Conservation (phyloP, 2,888 invertebrate genomes). For the Diogma glabrata region DNA sequence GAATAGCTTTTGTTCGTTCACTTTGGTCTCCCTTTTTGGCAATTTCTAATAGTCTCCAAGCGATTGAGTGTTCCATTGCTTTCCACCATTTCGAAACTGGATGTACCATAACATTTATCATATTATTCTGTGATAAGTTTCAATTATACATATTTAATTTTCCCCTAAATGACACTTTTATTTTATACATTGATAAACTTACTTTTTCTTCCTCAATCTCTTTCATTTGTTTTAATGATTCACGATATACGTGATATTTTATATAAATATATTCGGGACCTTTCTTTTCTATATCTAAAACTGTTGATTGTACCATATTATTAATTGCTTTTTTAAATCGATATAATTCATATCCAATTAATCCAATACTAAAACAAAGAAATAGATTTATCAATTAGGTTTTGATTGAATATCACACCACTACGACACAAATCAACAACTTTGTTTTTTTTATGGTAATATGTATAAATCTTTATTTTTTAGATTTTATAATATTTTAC, state of each 20-base stretch:
- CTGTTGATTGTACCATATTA: conserved; percentile 33
- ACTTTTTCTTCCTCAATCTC: conserved; percentile 31
- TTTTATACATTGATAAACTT: too few relatives aligned
- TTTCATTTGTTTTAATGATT: conserved; percentile 33
- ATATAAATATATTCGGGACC: conserved; percentile 43
- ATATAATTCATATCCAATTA: conserved; percentile 30
- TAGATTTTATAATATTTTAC: too few relatives aligned
- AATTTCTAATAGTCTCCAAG: conserved; percentile 52
- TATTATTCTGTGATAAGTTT: conserved; percentile 24
- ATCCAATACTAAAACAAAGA: conserved; percentile 27
- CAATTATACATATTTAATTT: neutral
- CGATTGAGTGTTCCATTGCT: conserved; percentile 49
- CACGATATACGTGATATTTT: conserved; percentile 39
- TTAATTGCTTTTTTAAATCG: conserved; percentile 31
- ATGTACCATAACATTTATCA: conserved; percentile 35
- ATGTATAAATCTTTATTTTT: too few relatives aligned
- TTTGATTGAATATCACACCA: neutral
- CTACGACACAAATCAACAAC: too few relatives aligned
- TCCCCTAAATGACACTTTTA: neutral
- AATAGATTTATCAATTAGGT: neutral
- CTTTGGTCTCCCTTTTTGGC: conserved; percentile 50
- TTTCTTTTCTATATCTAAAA: conserved; percentile 31
- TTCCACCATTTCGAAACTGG: conserved; percentile 46
- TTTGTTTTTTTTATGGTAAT: too few relatives aligned
- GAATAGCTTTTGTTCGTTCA: conserved; percentile 51